Evolutionary conservation across 2,113 vertebrate genomes (phyloP).

Genomic region (Malurus cyaneus): DNA sequence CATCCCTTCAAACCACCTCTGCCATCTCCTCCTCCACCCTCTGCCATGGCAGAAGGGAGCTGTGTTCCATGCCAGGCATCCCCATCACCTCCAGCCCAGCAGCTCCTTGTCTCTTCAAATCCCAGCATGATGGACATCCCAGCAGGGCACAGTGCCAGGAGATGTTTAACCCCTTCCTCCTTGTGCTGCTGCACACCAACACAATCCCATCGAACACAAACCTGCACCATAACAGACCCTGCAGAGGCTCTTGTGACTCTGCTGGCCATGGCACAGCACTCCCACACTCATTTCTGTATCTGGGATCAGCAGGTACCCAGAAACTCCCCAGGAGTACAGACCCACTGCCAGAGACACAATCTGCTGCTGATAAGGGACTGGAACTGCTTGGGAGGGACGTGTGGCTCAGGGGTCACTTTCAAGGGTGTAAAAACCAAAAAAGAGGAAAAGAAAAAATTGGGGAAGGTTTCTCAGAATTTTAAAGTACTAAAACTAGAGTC

Average conservation of each 20-base stretch:
- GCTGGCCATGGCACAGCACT: neutral
- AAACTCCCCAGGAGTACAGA: neutral
- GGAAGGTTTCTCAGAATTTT: neutral
- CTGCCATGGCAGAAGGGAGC: neutral
- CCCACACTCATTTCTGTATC: neutral
- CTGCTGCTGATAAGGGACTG: neutral
- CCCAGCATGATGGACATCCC: neutral
- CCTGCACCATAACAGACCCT: accelerated
- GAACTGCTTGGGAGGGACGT: neutral
- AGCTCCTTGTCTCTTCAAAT: neutral
- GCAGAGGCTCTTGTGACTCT: neutral
- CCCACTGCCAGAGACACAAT: accelerated
- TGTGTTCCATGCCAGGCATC: neutral
- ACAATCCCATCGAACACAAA: accelerated
- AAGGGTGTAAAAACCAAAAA: neutral
- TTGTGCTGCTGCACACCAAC: neutral
- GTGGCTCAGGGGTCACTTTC: neutral
- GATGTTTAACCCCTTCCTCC: neutral
- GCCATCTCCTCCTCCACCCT: neutral
- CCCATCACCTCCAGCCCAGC: neutral
- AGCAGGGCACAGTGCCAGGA: neutral
- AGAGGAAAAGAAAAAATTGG: accelerated
- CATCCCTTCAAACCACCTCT: accelerated
- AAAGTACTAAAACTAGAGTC: neutral
- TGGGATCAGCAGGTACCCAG: neutral